Evolutionary conservation across 2,888 invertebrate species (phyloP), one percentile per base, ranked within the genome.

Genomic region (Branchellion lobata): DNA sequence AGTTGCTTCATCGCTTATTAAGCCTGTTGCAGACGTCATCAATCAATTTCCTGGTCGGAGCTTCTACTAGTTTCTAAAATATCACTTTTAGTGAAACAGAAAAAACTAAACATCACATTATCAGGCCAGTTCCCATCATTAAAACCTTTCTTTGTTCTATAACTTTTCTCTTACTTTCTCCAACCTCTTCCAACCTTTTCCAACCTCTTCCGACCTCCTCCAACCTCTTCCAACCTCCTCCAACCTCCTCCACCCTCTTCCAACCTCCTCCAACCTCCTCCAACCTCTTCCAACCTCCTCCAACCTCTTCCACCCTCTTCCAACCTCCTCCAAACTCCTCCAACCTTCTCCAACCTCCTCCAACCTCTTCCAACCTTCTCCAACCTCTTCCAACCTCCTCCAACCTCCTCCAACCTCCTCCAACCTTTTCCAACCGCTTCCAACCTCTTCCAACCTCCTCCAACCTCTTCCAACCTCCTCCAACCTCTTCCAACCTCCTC

Each of bases 161-260:
- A 40, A 40, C 40, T 40, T 40, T 40, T 40, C n/a, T 36, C 34
- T 34, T 72, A 72, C 72, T 72, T 18, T 72, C 40, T 24, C 72
- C 21, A 31, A 14, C 24, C 24, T 36, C 21, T 72, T 72, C 33
- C 0, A 8, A 5, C 40, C 14, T 8, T n/a, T 27, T 29, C 68
- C 29, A 33, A 27, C 18, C 36, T 61, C 77, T 80, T 27, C 76
- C 36, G 31, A 77, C 76, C 79, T 82, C 82, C 27, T 82, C 81
- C 74, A 78, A 80, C 31, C 82, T 51, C 72, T 82, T 82, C 51
- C 82, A 29, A 11, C 81, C 81, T 53, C 82, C 82, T 34, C 81
- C 81, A 14, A 77, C 80, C 65, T 82, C 82, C 47, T 82, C 82
- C 18, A 82, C 75, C 82, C 82, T 82, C 51, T 82, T 72, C 61